A percentile compares a stretch with the other conserved stretches of the same genome.
These are phyloP conservation scores for Anoplophora glabripennis DNA, from an alignment of 1,140 invertebrate species.

Conservation along the genomic window DNA sequence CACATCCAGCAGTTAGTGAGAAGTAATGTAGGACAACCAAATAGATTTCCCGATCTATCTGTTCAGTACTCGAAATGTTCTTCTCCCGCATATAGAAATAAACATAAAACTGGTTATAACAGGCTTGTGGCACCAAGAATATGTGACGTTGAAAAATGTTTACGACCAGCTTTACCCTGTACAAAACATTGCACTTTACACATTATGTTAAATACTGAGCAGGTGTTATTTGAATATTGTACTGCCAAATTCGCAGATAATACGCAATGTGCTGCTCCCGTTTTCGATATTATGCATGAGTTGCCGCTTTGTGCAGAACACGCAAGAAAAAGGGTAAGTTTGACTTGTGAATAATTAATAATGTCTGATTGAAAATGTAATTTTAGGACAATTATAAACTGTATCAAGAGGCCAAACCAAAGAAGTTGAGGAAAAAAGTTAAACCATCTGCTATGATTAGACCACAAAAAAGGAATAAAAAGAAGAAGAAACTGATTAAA, in stretches of 20 bases:
- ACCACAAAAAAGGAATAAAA: slow-evolving; percentile 68
- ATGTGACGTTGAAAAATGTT: slow-evolving; percentile 52
- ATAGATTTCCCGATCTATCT: slow-evolving; percentile 27
- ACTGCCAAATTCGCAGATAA: slow-evolving; percentile 86
- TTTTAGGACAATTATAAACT: slow-evolving; percentile 73
- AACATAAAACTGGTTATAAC: slow-evolving; percentile 20
- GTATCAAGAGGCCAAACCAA: slow-evolving; percentile 70
- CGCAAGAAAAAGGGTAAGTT: slow-evolving; percentile 64
- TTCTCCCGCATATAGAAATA: slow-evolving; percentile 1
- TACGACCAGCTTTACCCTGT: slow-evolving; percentile 70
- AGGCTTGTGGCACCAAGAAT: slow-evolving; percentile 31
- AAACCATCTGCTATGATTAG: slow-evolving; percentile 68
- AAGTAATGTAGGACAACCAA: slow-evolving; percentile 42
- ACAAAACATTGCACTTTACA: slow-evolving; percentile 80
- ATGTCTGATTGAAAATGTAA: neutral
- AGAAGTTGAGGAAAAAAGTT: slow-evolving; percentile 75
- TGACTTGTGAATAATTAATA: slow-evolving; percentile 7
- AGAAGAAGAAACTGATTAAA: slow-evolving; percentile 44
- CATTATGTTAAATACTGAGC: slow-evolving; percentile 83
- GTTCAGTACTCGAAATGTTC: neutral
- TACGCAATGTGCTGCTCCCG: slow-evolving; percentile 82
- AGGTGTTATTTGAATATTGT: slow-evolving; percentile 84
- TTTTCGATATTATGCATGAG: slow-evolving; percentile 81
- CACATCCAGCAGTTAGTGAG: slow-evolving; percentile 43
- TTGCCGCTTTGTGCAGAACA: slow-evolving; percentile 81